A percentile compares a stretch with the other conserved stretches of the same genome.
phyloP scores from a whole-genome alignment of 2,113 vertebrate species.

The Ancistrus triradiatus region DNA sequence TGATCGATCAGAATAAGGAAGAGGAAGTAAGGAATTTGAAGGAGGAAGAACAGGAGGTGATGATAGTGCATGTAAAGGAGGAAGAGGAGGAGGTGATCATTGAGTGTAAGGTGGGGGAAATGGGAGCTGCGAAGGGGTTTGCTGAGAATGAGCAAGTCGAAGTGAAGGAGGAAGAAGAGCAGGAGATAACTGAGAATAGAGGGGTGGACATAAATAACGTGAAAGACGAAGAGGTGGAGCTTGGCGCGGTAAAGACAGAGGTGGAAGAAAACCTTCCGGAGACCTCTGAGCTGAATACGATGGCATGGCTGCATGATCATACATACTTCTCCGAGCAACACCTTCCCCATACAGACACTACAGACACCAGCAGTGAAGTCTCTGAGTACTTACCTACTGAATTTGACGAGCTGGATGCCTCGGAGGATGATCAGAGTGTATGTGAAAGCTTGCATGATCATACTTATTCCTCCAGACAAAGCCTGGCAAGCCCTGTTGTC shows the following conservation, averaged over 20 bases:
- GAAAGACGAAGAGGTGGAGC: neutral
- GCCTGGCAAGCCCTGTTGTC: neutral
- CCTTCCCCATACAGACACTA: too few species aligned
- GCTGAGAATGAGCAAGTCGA: too few species aligned
- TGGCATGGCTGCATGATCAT: neutral
- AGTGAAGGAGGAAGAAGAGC: neutral
- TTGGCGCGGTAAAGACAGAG: neutral
- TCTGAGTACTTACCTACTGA: slow-evolving; percentile 1
- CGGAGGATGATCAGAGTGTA: neutral
- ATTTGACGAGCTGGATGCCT: neutral
- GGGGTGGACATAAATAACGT: neutral
- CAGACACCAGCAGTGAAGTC: slow-evolving; percentile 8
- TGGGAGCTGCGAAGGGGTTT: too few species aligned
- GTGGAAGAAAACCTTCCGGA: neutral
- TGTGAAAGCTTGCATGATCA: neutral
- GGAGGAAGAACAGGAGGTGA: neutral
- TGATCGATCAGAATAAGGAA: neutral
- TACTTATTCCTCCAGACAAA: neutral
- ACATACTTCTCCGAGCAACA: too few species aligned
- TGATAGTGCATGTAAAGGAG: too few species aligned
- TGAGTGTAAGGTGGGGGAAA: too few species aligned
- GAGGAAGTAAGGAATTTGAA: slow-evolving; percentile 1
- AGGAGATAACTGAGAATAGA: neutral
- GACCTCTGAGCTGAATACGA: too few species aligned
- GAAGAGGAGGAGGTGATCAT: neutral